Evolutionary conservation across 2,113 vertebrate species (phyloP), one percentile per base, ranked within the genome.

Genomic region (Fulmarus glacialis): DNA sequence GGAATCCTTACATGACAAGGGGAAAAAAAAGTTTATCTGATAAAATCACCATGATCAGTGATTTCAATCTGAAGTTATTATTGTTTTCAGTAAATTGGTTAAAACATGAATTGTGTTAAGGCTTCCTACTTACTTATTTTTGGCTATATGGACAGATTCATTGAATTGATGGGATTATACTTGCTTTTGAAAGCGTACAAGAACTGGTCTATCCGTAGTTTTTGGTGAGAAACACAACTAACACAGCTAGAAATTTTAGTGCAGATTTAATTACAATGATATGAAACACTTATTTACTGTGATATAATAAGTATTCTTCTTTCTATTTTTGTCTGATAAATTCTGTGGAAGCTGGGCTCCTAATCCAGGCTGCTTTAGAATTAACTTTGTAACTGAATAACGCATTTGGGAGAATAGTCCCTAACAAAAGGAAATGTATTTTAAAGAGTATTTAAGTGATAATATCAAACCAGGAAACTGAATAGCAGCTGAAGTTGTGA

Each of bases 61-160:
- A 84, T 96, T 96, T 96, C 92, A 95, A 85, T 55, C 38, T 89
- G 72, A 52, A 85, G 94, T 90, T 8, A 91, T 96, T 89, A 64
- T 73, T 90, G 30, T 77, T 98, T 97, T 96, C 85, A 93, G 92
- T 94, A 92, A 92, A 53, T 38, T 74, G 5, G 2, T 89, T 84
- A 67, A 84, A 93, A 83, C 15, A 1, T 24, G 5, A 53, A 6
- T 21, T 74, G 8, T 55, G 36, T 66, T 82, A 68, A 59, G 11
- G 8, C 8, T 93, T 94, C 6, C 36, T 64, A 21, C 6, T 58
- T 72, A 23, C 4, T 81, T 89, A 20, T 50, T 89, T 87, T 92
- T 84, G 78, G 26, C 19, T 53, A 15, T 50, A 13, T 27, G 38
- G 19, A 29, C 10, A 84, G 10, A 73, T 48, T 82, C 8, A 56